A percentile compares a stretch with the other conserved stretches of the same genome.
Evolutionary conservation across 2,113 vertebrate species (phyloP).

Genomic region (Tonatia bakeri): DNA sequence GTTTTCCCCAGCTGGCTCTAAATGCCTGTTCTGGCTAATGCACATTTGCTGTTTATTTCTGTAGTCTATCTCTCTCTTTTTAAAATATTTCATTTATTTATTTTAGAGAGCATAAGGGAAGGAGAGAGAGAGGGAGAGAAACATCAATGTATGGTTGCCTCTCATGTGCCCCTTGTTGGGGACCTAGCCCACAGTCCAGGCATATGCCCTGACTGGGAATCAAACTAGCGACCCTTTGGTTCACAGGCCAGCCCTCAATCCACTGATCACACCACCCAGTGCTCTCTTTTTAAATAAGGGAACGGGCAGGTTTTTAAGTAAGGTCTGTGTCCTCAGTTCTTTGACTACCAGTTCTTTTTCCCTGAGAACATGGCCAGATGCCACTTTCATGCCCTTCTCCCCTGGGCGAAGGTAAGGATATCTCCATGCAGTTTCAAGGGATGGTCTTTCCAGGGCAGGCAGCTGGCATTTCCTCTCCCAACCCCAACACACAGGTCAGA

Average conservation of each 20-base stretch:
- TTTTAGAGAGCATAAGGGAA: no score
- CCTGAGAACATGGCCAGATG: conserved; percentile 82
- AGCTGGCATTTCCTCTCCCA: not conserved
- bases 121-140: no score
- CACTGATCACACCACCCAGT: no score
- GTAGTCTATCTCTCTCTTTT: no score
- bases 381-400: conserved; percentile 87
- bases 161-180: no score
- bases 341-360: conserved; percentile 86
- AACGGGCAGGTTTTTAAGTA: not conserved
- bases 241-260: no score
- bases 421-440: not conserved
- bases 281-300: no score
- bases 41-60: not conserved
- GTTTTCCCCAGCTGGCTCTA: not conserved
- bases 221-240: no score
- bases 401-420: conserved; percentile 72
- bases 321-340: conserved; percentile 76
- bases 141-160: no score
- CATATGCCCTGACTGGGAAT: no score
- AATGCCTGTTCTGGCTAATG: not conserved
- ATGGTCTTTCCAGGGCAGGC: not conserved
- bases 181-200: no score
- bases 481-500: not conserved
- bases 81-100: no score